Evolutionary conservation across 1,140 invertebrate genomes (phyloP).

Genomic region (Ruditapes philippinarum): DNA sequence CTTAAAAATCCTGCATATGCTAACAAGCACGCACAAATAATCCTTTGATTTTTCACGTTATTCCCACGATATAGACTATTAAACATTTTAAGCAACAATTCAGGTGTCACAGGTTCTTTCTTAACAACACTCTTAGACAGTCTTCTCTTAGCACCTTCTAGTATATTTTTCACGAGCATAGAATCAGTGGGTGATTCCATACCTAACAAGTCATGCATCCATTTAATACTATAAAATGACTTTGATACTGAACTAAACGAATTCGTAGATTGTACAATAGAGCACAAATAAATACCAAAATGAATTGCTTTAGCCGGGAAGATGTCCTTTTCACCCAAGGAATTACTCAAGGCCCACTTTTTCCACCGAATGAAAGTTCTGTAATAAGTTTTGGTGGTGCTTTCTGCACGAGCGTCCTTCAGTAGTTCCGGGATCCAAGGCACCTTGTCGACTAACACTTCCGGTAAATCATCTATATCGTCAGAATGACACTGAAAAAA

Average conservation of each 20-base stretch:
- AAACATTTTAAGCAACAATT: background rate
- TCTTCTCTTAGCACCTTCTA: slow-evolving; percentile 3
- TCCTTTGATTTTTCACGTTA: no score
- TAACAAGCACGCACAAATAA: slow-evolving; percentile 7
- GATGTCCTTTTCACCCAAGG: slow-evolving; percentile 35
- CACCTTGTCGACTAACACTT: slow-evolving; percentile 28
- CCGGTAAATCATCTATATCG: slow-evolving; percentile 46
- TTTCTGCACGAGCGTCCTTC: background rate
- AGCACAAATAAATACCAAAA: slow-evolving; percentile 3
- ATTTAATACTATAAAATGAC: background rate
- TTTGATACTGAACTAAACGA: background rate
- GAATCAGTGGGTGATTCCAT: background rate
- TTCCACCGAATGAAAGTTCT: slow-evolving; percentile 25
- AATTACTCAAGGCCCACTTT: slow-evolving; percentile 44
- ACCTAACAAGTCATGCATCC: slow-evolving; percentile 15
- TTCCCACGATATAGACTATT: no score
- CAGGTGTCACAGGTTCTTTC: slow-evolving; percentile 41
- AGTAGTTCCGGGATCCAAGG: slow-evolving; percentile 34
- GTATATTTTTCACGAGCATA: background rate
- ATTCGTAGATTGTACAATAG: slow-evolving; percentile 4
- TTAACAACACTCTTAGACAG: background rate
- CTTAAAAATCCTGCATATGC: slow-evolving; percentile 37
- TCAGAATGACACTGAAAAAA: slow-evolving; percentile 41
- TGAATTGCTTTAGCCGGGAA: slow-evolving; percentile 8
- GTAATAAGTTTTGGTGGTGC: slow-evolving; percentile 8